Percentiles rank a stretch among this genome's conserved stretches.
phyloP scores from a whole-genome alignment of 2,797 vertebrate genomes.

The Gymnopithys bicolor region DNA sequence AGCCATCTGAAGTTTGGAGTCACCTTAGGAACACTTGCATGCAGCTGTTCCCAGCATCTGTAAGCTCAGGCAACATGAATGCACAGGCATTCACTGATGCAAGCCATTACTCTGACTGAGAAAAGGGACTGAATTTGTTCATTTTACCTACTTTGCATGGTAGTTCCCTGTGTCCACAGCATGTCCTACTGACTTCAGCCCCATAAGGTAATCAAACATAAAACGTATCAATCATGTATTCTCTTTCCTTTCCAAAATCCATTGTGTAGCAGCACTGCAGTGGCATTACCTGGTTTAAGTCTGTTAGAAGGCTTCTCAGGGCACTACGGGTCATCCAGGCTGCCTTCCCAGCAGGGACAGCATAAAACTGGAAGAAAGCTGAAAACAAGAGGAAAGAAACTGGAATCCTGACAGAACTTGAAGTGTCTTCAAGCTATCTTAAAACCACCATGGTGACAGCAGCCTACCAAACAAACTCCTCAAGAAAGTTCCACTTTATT shows the following conservation, averaged over 20 bases:
- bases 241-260: neutral
- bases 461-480: neutral
- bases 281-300: slow-evolving; percentile 84
- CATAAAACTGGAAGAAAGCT: slow-evolving; percentile 83
- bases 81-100: neutral
- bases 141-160: neutral
- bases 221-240: neutral
- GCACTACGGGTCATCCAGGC: slow-evolving; percentile 73
- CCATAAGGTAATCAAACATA: neutral
- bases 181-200: neutral
- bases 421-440: neutral
- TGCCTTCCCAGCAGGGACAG: slow-evolving; percentile 14
- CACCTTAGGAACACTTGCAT: neutral
- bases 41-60: neutral
- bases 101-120: neutral
- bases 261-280: neutral
- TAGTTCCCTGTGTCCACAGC: neutral
- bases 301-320: slow-evolving; percentile 81
- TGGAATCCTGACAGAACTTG: neutral
- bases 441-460: neutral
- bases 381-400: neutral
- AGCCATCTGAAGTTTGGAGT: neutral
- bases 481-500: neutral
- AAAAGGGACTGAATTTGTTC: neutral
- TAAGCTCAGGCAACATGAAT: neutral